Evolutionary conservation across 2,797 vertebrate genomes (phyloP).

Genomic region (Helicolenus hilgendorfi): DNA sequence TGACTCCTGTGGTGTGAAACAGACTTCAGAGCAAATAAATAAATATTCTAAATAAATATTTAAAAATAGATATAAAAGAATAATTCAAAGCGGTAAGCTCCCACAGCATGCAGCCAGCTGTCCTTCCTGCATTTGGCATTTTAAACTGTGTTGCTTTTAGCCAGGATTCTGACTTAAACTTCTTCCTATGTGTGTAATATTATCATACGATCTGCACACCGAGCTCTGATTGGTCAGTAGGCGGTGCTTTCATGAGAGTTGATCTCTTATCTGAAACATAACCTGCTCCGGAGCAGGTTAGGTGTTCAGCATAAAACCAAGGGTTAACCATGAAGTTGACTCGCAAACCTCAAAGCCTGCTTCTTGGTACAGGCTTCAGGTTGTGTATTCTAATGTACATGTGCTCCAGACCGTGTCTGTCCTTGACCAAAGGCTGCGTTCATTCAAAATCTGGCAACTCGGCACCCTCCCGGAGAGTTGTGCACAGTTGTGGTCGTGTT

Average conservation of each 20-base stretch:
- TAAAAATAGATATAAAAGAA: not conserved
- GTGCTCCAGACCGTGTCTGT: not conserved
- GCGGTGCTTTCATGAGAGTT: too few species aligned
- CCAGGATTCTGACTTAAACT: not conserved
- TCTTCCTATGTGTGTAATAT: not conserved
- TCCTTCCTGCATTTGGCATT: not conserved
- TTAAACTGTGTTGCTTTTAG: not conserved
- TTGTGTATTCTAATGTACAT: not conserved
- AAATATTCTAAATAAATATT: not conserved
- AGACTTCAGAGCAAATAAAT: too few species aligned
- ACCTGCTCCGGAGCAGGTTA: too few species aligned
- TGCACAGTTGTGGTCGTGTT: not conserved
- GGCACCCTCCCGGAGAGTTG: not conserved
- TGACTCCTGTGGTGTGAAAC: too few species aligned
- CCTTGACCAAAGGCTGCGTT: not conserved
- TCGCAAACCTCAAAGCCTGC: not conserved
- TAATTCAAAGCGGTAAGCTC: not conserved
- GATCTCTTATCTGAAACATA: too few species aligned
- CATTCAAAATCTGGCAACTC: not conserved
- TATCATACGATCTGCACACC: not conserved
- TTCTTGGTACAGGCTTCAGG: not conserved
- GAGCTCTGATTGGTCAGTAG: too few species aligned
- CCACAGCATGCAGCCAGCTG: too few species aligned
- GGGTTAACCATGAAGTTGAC: not conserved
- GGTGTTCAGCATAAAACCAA: not conserved